Base-by-base conservation (phyloP, 2,888 invertebrate genomes). In the Drosophila demipolita region DNA sequence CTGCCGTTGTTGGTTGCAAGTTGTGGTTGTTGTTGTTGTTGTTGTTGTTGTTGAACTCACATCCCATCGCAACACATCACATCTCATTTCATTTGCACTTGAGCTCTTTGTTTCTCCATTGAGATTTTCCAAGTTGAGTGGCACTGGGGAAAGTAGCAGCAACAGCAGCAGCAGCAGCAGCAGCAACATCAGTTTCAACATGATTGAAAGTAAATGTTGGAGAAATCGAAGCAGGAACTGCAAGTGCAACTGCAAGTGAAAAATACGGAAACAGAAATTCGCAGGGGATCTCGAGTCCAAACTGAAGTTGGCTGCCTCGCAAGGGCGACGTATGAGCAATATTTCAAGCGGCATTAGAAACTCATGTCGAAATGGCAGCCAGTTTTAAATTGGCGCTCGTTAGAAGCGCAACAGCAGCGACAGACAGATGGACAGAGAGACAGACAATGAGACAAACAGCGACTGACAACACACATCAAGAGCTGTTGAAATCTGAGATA, bases 161-260 rank as follows among this genome's bases (percentile, higher is more conserved):
- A n/a, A n/a, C n/a, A 69, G 68, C 57, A 29, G 29, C 26, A 26
- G 3, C 36, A 38, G 7, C 38, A 38, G 17, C 36, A 15, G 0
- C 17, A 36, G 6, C 15, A 52, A 12, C 52, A 35, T 20, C 52
- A 48, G 66, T 74, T 68, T 66, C 80, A 78, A 36, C 67, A 60
- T 80, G 81, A 82, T 82, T 82, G 83, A 82, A 82, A 80, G 80
- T 80, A 82, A 82, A 80, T 79, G 76, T 71, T 81, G 74, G 61
- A 66, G 57, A 65, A 72, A 75, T 82, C 71, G 75, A 81, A 65
- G 69, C 45, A 15, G 45, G 15, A 74, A 36, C 67, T 52, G 48
- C 60, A 53, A 45, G 20, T 63, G 29, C 45, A 74, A 45, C 66
- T 50, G 48, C 60, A 55, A 40, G 35, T 57, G 20, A 8, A 52